Evolutionary conservation across 2,797 vertebrate species (phyloP), one percentile per base, ranked within the genome.

Genomic region (Pogoniulus pusillus): DNA sequence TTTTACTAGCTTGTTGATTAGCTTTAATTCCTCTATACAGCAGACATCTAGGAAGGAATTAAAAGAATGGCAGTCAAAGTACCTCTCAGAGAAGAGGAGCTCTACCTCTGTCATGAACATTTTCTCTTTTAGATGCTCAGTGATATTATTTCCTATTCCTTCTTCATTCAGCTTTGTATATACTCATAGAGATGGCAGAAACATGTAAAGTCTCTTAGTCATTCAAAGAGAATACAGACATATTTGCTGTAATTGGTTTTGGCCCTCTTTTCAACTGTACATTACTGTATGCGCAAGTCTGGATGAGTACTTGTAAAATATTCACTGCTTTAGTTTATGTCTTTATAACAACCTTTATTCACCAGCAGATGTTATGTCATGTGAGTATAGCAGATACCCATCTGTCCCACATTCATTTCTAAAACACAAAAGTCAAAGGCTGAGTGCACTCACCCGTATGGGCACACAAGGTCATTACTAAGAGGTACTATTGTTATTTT

Each of bases 301-400:
- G 57, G 39, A 12, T 78, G 57, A 93, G 64, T 34, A 65, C 49
- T 68, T 87, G 55, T 54, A 82, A 95, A 91, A 59, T 39, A 73
- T 72, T 64, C 62, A 43, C 60, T 53, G 43, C 27, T 88, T 82
- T 73, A 73, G 93, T 93, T 85, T 64, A 81, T 83, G 75, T 66
- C 80, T 83, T 76, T 79, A 29, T 63, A 89, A 62, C 22, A 75
- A 63, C 24, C 43, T 88, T 81, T 73, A 66, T 76, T 75, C 77
- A 70, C 72, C 47, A 87, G 66, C 62, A 95, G 93, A 70, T 89
- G 34, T 58, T 84, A 39, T 32, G 34, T 18, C 87, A 69, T 4
- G 11, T 60, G 43, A 62, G 18, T 37, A 35, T 84, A 80, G 51
- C 57, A 87, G 85, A 73, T 39, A 64, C n/a, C 55, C 58, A 47